phyloP scores from a whole-genome alignment of 2,113 vertebrate species.

The Pomatorhinus ruficollis region DNA sequence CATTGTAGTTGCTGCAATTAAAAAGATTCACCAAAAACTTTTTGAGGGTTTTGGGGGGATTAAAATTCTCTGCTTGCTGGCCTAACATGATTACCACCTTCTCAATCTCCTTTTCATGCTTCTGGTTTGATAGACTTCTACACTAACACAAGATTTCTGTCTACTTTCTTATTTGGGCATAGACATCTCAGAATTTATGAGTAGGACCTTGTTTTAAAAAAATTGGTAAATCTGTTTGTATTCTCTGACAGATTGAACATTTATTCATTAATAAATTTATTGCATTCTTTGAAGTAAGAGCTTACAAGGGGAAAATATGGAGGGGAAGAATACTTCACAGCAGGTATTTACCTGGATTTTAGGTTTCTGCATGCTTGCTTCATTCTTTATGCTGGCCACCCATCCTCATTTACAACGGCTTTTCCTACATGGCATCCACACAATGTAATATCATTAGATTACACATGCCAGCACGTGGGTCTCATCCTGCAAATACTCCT shows the following conservation, averaged over 20 bases:
- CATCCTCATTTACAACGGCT: not conserved
- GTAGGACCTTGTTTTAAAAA: not conserved
- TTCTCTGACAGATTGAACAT: not conserved
- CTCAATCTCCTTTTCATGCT: not conserved
- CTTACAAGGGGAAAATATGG: not conserved
- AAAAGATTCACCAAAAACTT: constrained; percentile 24
- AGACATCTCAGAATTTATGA: not conserved
- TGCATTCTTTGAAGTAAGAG: not conserved
- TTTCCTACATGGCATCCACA: not conserved
- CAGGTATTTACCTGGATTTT: not conserved
- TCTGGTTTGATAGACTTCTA: not conserved
- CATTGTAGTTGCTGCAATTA: constrained; percentile 56
- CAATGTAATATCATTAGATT: rapidly evolving
- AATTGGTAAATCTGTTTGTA: not conserved
- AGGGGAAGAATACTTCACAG: not conserved
- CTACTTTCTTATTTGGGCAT: not conserved
- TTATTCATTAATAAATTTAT: not conserved
- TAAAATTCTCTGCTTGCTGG: not conserved
- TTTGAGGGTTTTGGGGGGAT: not conserved
- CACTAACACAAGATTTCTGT: not conserved
- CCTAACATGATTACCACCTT: not conserved
- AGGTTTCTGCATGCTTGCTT: not conserved
- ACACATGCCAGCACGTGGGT: not conserved
- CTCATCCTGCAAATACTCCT: not conserved
- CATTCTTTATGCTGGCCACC: not conserved